Conservation (phyloP, 2,888 invertebrate genomes). For the Cryptocephalus moraei region DNA sequence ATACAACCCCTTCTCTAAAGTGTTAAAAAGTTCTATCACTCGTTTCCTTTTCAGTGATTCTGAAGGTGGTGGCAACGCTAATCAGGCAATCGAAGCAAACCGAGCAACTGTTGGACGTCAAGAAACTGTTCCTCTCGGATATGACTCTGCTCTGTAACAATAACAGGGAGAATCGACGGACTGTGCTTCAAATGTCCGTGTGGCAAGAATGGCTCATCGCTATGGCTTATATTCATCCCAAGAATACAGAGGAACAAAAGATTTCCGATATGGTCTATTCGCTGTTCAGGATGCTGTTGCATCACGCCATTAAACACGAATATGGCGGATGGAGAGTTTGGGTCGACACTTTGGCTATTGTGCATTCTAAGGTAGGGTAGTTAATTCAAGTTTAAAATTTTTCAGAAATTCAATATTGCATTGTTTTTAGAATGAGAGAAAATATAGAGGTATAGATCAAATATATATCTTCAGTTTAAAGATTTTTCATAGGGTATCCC, state of each 20-base stretch:
- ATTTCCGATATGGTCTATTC: constrained; percentile 98
- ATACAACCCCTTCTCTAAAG: no score
- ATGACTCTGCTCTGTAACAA: constrained; percentile 97
- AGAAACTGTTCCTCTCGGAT: constrained; percentile 93
- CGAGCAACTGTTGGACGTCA: constrained; percentile 83
- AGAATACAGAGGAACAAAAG: constrained; percentile 89
- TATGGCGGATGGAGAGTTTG: constrained; percentile 99
- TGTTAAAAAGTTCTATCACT: no score
- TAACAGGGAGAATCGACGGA: constrained; percentile 92
- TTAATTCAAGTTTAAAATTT: constrained; percentile 1
- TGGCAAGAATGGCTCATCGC: constrained; percentile 99
- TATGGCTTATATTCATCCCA: constrained; percentile 95
- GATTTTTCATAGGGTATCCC: no score
- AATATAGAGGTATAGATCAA: no score
- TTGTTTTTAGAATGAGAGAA: no score
- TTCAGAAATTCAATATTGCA: no score
- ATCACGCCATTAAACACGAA: constrained; percentile 98
- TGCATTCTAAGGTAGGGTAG: constrained; percentile 84
- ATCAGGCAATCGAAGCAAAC: constrained; percentile 94
- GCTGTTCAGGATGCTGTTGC: constrained; percentile 91
- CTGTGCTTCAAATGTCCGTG: constrained; percentile 98
- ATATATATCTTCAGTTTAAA: no score
- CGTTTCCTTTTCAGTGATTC: constrained; percentile 63
- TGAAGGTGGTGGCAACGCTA: constrained; percentile 96
- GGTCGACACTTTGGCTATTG: constrained; percentile 98